Percentiles rank a stretch among this genome's conserved stretches.
These are phyloP conservation scores for Drosophila asahinai DNA, from an alignment of 1,140 invertebrate species.

Conservation along the genomic window DNA sequence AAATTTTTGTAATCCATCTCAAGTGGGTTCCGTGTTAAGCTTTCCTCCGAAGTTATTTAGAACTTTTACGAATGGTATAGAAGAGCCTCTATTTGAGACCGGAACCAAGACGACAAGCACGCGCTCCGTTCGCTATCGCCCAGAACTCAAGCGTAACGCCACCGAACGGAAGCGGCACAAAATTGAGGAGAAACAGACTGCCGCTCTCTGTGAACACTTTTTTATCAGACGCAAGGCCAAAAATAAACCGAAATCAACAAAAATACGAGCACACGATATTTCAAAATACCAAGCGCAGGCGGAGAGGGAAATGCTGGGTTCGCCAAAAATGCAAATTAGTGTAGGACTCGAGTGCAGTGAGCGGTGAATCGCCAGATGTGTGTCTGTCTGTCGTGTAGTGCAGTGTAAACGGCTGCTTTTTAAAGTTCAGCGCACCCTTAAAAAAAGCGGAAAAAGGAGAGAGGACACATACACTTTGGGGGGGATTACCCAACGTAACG, in stretches of 20 bases:
- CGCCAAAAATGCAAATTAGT: constrained; percentile 47
- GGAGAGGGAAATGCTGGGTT: constrained; percentile 9
- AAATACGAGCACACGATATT: constrained; percentile 15
- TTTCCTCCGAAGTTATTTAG: too few relatives aligned
- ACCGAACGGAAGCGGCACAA: constrained; percentile 16
- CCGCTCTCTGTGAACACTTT: constrained; percentile 10
- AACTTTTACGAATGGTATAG: constrained; percentile 1
- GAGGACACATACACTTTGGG: constrained; percentile 17
- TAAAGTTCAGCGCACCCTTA: constrained; percentile 36
- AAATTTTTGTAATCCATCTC: too few relatives aligned
- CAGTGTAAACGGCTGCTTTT: constrained; percentile 29
- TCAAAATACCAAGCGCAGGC: constrained; percentile 22
- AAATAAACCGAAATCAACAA: constrained; percentile 34
- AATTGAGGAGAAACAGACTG: background rate
- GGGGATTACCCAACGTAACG: constrained; percentile 42
- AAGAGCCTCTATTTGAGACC: constrained; percentile 7
- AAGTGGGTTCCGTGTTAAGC: too few relatives aligned
- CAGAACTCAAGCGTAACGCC: constrained; percentile 20
- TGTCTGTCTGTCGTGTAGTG: constrained; percentile 32
- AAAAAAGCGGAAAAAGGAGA: constrained; percentile 1
- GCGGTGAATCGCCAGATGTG: constrained; percentile 13
- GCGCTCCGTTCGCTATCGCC: constrained; percentile 1
- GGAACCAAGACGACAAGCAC: constrained; percentile 13
- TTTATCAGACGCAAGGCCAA: constrained; percentile 34
- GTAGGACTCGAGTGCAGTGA: constrained; percentile 20